Conservation (phyloP, 37 sponge, comb jelly and placozoan genomes). For the Lycopodina hypogea region DNA sequence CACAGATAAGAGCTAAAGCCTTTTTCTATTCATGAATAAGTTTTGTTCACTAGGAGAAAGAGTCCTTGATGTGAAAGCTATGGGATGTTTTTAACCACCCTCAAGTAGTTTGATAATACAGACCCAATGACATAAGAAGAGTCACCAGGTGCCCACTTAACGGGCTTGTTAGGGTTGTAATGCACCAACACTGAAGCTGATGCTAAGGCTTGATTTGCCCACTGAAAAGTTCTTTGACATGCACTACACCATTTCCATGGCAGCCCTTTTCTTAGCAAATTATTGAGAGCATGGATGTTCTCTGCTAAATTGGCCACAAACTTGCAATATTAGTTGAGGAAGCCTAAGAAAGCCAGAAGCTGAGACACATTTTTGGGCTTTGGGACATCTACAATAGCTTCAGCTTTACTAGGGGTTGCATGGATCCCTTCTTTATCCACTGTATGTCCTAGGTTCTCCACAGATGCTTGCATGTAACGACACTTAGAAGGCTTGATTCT, state of each 20-base stretch:
- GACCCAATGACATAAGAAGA: slow-evolving; percentile 46
- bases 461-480: too few relatives aligned
- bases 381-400: slow-evolving; percentile 4
- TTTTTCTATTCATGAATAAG: not conserved
- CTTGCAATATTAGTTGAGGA: slow-evolving; percentile 39
- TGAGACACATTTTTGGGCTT: slow-evolving; percentile 20
- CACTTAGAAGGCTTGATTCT: too few relatives aligned
- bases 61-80: too few relatives aligned
- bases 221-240: not conserved
- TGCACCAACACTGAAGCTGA: slow-evolving; percentile 36
- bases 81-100: too few relatives aligned
- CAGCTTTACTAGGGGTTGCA: not conserved
- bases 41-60: not conserved
- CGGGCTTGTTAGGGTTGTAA: slow-evolving; percentile 18
- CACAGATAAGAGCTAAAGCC: not conserved
- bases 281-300: not conserved
- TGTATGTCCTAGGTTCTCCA: slow-evolving; percentile 42
- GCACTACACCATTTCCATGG: too few relatives aligned
- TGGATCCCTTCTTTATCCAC: slow-evolving; percentile 15
- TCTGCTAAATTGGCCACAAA: slow-evolving; percentile 18
- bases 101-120: too few relatives aligned
- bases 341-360: slow-evolving; percentile 32
- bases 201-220: slow-evolving; percentile 11
- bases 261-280: not conserved
- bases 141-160: slow-evolving; percentile 36